Evolutionary conservation across 2,113 vertebrate genomes (phyloP).

Genomic region (Gorsachius goisagi): DNA sequence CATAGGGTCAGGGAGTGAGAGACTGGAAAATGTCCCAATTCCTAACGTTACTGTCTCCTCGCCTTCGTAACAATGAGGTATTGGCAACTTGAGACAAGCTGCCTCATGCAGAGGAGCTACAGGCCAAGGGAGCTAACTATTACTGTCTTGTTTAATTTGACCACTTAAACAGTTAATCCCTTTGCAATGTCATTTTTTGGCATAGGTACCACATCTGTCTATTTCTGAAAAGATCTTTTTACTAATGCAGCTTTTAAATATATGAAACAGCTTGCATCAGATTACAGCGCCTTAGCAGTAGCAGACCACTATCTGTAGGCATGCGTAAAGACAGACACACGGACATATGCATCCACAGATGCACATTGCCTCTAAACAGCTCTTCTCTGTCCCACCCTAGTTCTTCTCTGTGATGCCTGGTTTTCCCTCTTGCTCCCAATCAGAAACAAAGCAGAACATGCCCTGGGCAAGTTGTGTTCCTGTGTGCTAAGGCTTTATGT

Average conservation of each 20-base stretch:
- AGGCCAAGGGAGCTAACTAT: constrained; percentile 56
- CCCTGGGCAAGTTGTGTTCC: neutral
- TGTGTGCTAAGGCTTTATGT: neutral
- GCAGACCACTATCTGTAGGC: neutral
- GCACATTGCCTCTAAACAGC: neutral
- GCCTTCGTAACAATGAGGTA: constrained; percentile 32
- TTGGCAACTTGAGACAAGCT: constrained; percentile 51
- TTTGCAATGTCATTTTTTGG: constrained; percentile 57
- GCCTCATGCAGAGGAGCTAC: constrained; percentile 33
- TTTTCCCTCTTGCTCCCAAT: neutral
- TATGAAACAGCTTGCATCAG: constrained; percentile 49
- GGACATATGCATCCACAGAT: neutral
- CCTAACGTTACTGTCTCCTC: constrained; percentile 19
- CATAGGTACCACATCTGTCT: constrained; percentile 44
- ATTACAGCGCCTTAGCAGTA: constrained; percentile 24
- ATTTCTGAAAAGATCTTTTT: constrained; percentile 40
- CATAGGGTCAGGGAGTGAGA: neutral
- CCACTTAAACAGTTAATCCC: constrained; percentile 60
- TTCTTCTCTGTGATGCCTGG: neutral
- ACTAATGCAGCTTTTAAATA: constrained; percentile 44
- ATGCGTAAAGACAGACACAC: neutral
- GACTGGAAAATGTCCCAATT: constrained; percentile 41
- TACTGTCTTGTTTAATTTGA: constrained; percentile 60
- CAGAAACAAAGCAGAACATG: neutral
- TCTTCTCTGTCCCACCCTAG: neutral